Conservation (phyloP, 2,888 invertebrate species). For the Melanostoma mellinum region DNA sequence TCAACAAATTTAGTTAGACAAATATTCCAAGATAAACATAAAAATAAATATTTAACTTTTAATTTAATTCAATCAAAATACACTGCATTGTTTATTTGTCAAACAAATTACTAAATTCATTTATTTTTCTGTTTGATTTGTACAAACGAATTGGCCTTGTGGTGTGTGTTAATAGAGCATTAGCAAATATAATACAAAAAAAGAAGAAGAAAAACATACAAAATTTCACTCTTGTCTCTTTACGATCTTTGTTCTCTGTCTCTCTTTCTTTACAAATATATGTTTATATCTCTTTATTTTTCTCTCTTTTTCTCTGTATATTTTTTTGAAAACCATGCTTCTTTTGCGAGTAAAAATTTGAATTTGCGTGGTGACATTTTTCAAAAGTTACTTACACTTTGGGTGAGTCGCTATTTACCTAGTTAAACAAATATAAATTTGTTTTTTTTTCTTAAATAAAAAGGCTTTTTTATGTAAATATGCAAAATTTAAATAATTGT, state of each 20-base stretch:
- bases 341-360: conserved; percentile 65
- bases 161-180: conserved; percentile 60
- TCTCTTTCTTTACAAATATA: conserved; percentile 45
- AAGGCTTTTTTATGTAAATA: conserved; percentile 40
- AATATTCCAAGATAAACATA: conserved; percentile 62
- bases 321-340: conserved; percentile 55
- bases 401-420: conserved; percentile 65
- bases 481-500: conserved; percentile 41
- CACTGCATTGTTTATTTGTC: conserved; percentile 70
- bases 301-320: conserved; percentile 51
- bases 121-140: conserved; percentile 15
- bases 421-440: conserved; percentile 13
- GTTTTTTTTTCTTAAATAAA: conserved; percentile 15
- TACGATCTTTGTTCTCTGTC: conserved; percentile 26
- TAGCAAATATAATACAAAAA: conserved; percentile 27
- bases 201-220: conserved; percentile 4
- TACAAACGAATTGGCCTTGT: conserved; percentile 36
- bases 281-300: conserved; percentile 48
- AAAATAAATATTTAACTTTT: conserved; percentile 39
- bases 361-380: conserved; percentile 59
- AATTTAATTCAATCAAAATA: conserved; percentile 42
- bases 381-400: conserved; percentile 57
- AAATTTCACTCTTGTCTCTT: conserved; percentile 12
- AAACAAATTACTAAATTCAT: conserved; percentile 63
- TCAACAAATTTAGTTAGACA: conserved; percentile 64